phyloP scores from a whole-genome alignment of 1,140 invertebrate genomes.

The Nymphalis io region DNA sequence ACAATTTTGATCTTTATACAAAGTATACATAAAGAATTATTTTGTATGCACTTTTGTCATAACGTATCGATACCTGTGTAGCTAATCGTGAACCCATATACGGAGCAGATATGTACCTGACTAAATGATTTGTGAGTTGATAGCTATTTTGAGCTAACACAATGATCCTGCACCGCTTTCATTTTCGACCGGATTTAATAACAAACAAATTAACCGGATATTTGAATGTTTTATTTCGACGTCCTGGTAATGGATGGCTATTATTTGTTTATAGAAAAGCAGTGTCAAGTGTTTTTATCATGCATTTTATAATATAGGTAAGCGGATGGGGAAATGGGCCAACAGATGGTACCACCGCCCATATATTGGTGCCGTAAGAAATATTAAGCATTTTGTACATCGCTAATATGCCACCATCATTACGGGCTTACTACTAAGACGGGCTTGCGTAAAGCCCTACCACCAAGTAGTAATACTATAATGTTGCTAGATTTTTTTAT shows the following conservation, averaged over 20 bases:
- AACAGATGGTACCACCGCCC: too few relatives aligned
- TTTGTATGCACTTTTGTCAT: conserved; percentile 8
- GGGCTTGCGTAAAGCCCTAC: too few relatives aligned
- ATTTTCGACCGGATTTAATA: conserved; percentile 63
- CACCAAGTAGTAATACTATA: too few relatives aligned
- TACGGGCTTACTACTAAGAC: too few relatives aligned
- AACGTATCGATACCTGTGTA: conserved; percentile 37
- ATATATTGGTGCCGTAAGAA: too few relatives aligned
- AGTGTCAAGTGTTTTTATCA: background rate
- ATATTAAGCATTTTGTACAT: too few relatives aligned
- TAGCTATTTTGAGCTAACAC: conserved; percentile 71
- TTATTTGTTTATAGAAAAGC: conserved; percentile 30
- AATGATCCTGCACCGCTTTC: conserved; percentile 66
- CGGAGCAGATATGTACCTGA: conserved; percentile 58
- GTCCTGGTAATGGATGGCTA: conserved; percentile 48
- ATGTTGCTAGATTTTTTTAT: too few relatives aligned
- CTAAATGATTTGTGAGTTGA: conserved; percentile 66
- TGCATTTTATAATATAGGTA: background rate
- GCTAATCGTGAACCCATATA: conserved; percentile 42
- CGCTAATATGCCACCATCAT: too few relatives aligned
- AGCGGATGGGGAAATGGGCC: too few relatives aligned
- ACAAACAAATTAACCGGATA: conserved; percentile 68
- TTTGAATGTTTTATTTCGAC: conserved; percentile 61
- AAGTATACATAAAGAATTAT: conserved; percentile 3
- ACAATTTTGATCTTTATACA: conserved; percentile 19